Base-by-base conservation (phyloP, 2,113 vertebrate species). In the Polypterus senegalus region DNA sequence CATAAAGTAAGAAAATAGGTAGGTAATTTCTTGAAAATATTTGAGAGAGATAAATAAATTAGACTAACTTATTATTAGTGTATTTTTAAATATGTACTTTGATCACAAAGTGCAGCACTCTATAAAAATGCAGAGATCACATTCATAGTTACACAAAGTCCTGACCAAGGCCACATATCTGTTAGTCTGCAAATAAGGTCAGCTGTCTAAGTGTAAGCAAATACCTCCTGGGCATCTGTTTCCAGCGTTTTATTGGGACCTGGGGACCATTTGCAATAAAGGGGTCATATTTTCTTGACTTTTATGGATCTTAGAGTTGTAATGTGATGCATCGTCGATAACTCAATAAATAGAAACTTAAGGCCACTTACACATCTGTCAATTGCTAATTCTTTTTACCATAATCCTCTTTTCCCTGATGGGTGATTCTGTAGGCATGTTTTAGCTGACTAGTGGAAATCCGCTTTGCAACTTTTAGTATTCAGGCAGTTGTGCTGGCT, bases 391-490 rank as follows among this genome's bases (percentile, higher is more conserved):
- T 70, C 63, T 54, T 71, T 49, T 55, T 58, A 62, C 48, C 60
- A 64, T 64, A 68, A 68, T 72, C 67, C 63, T 1, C 64, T 9
- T n/a, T 49, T 68, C 65, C 52, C 64, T 3, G 3, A 61, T 64
- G 66, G 66, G 58, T 51, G 58, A 54, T n/a, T 10, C 43, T 61
- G 54, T 49, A n/a, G 49, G 55, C 52, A 43, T 47, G 69, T 46
- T 75, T 75, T 65, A 66, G 70, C 73, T 77, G 71, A 77, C 72
- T 65, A 60, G 61, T 58, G 56, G 67, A 49, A 75, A 61, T 72
- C 44, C 63, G 9, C 49, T 60, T 45, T 54, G 56, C 44, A 57
- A 11, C 57, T 55, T 61, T 58, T 54, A 7, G 49, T 6, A 51
- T 51, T 6, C 49, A 51, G 49, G 46, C n/a, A 59, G 56, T 69